phyloP scores from a whole-genome alignment of 2,113 vertebrate genomes.

The Manacus vitellinus region DNA sequence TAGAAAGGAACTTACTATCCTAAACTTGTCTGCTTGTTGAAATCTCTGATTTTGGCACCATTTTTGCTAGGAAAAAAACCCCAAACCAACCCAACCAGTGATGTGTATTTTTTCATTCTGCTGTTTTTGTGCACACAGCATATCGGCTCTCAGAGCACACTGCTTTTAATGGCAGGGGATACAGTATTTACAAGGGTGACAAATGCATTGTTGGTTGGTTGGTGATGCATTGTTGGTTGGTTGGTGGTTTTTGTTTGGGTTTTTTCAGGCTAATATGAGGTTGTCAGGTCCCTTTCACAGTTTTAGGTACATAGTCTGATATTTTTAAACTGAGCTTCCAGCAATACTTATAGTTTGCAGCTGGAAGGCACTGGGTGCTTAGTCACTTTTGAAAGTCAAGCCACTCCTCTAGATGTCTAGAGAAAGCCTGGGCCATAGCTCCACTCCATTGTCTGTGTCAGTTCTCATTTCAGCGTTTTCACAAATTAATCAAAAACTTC shows the following conservation, averaged over 20 bases:
- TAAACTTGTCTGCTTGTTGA: neutral
- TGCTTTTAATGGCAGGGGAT: neutral
- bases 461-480: neutral
- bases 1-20: neutral
- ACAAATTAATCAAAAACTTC: neutral
- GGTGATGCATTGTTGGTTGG: neutral
- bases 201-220: neutral
- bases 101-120: neutral
- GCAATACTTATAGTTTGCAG: neutral
- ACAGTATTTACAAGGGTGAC: neutral
- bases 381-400: neutral
- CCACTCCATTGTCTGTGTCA: too few species aligned
- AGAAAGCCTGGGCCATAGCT: neutral
- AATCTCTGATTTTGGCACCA: neutral
- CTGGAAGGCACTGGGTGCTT: neutral
- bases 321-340: neutral
- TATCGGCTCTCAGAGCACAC: neutral
- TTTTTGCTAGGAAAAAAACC: neutral
- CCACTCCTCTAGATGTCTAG: neutral
- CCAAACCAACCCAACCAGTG: neutral
- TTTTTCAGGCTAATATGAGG: neutral
- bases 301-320: neutral
- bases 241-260: neutral
- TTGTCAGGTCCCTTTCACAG: neutral
- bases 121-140: neutral